phyloP scores from a whole-genome alignment of 2,113 vertebrate species.

The Phalacrocorax carbo region DNA sequence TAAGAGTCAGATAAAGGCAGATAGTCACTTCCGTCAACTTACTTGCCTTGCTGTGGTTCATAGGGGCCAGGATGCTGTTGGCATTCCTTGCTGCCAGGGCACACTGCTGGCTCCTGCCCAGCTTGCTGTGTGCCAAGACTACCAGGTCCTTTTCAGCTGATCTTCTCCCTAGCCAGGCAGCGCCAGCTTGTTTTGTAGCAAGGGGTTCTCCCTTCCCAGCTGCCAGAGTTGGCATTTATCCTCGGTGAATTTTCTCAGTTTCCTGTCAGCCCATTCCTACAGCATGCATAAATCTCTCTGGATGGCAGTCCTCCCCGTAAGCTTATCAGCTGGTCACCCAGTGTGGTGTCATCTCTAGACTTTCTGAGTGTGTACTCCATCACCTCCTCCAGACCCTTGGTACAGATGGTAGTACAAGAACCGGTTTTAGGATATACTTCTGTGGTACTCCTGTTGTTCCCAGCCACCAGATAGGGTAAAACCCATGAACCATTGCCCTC shows the following conservation, averaged over 20 bases:
- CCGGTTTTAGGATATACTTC: too few species aligned
- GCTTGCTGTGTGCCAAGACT: neutral
- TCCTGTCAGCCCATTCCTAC: neutral
- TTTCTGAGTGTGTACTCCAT: neutral
- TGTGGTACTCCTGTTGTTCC: neutral
- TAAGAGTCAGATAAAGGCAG: neutral
- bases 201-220: neutral
- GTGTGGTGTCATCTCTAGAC: neutral
- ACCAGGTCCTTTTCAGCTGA: neutral
- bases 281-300: neutral
- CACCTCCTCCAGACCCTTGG: neutral
- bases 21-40: neutral
- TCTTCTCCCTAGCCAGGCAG: neutral
- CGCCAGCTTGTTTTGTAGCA: neutral
- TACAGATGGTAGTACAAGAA: neutral
- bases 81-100: neutral
- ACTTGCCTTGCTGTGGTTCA: neutral
- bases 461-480: neutral
- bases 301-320: too few species aligned
- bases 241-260: neutral
- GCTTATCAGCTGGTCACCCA: fast-evolving
- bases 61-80: neutral
- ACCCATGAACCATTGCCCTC: neutral
- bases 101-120: neutral
- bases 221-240: neutral